These are phyloP conservation scores for Galago senegalensis DNA, from an alignment of 2,797 vertebrate genomes.

Conservation along the genomic window DNA sequence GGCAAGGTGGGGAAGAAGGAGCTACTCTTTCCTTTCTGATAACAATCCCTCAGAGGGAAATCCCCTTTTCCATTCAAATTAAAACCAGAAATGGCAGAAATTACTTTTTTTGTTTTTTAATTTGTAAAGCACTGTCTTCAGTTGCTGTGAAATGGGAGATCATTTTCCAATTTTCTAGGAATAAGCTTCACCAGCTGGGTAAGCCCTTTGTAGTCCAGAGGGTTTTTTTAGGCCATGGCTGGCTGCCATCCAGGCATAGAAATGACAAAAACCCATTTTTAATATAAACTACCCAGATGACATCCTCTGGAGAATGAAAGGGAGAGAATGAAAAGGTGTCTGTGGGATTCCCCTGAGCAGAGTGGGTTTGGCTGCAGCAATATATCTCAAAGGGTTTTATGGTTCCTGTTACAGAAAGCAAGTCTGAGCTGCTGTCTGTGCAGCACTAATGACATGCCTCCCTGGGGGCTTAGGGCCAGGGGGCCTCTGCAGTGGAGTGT, in stretches of 20 bases:
- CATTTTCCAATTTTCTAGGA: slow-evolving; percentile 63
- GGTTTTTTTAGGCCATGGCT: neutral
- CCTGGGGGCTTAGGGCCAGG: neutral
- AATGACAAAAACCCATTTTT: slow-evolving; percentile 52
- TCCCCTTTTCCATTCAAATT: slow-evolving; percentile 59
- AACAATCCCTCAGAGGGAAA: slow-evolving; percentile 58
- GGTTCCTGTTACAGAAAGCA: neutral
- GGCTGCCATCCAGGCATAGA: slow-evolving; percentile 53
- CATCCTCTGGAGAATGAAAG: slow-evolving; percentile 24
- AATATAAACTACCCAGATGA: neutral
- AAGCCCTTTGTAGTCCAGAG: slow-evolving; percentile 41
- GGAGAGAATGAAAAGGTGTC: neutral
- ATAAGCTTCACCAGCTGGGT: slow-evolving; percentile 62
- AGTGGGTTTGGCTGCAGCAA: neutral
- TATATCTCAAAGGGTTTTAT: neutral
- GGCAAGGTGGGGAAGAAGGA: neutral
- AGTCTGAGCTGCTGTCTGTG: neutral
- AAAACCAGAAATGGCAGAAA: slow-evolving; percentile 61
- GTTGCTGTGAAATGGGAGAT: slow-evolving; percentile 54
- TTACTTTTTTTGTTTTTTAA: neutral
- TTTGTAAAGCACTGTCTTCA: slow-evolving; percentile 18
- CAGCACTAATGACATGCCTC: neutral
- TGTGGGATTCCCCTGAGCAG: neutral
- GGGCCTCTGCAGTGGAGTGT: neutral
- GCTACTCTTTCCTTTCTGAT: neutral